phyloP scores from a whole-genome alignment of 2,888 invertebrate genomes.

The Heliconius sara region DNA sequence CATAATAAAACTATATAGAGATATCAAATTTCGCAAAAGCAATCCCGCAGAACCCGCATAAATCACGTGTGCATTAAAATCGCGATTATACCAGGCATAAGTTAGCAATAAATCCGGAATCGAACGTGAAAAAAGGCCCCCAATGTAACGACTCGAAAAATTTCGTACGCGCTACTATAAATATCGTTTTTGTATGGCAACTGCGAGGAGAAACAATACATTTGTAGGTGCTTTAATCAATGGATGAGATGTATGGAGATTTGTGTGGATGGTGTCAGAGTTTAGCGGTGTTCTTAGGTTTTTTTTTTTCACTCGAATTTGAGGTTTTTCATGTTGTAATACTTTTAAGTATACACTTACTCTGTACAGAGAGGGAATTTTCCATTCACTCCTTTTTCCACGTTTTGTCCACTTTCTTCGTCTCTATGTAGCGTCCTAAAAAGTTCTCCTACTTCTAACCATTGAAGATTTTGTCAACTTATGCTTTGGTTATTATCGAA shows the following conservation, averaged over 20 bases:
- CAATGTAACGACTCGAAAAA: constrained; percentile 58
- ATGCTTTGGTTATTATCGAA: no score
- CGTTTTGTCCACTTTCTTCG: background rate
- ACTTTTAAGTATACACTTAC: no score
- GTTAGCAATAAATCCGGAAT: constrained; percentile 79
- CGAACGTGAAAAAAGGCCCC: constrained; percentile 64
- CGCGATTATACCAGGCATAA: constrained; percentile 81
- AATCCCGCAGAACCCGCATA: constrained; percentile 72
- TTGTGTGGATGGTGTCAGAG: constrained; percentile 42
- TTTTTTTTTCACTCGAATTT: background rate
- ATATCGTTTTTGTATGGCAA: constrained; percentile 57
- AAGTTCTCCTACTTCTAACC: no score
- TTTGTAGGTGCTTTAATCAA: constrained; percentile 74
- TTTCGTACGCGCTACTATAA: constrained; percentile 60
- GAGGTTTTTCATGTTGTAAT: no score
- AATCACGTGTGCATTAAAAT: constrained; percentile 81
- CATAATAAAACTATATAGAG: constrained; percentile 75
- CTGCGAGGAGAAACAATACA: constrained; percentile 72
- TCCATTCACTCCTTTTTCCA: background rate
- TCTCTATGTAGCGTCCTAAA: background rate
- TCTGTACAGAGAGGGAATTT: background rate
- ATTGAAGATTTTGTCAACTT: no score
- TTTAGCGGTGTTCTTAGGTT: background rate
- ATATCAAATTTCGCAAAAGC: constrained; percentile 81
- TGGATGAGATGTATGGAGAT: constrained; percentile 71